These are phyloP conservation scores for Orcinus orca DNA, from an alignment of 2,113 vertebrate genomes.

Conservation along the genomic window DNA sequence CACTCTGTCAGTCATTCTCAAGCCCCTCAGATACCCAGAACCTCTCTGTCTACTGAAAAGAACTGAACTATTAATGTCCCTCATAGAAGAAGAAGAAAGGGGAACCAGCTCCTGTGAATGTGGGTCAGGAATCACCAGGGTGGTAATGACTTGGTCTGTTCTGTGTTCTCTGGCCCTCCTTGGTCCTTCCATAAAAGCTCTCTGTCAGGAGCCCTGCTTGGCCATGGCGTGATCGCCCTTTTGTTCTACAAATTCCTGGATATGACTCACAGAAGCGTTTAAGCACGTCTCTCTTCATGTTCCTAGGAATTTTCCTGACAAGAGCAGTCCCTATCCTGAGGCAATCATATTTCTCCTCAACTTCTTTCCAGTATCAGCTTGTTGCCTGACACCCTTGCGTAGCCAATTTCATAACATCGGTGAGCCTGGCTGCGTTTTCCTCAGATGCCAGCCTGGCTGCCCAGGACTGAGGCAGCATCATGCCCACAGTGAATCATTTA, in stretches of 20 bases:
- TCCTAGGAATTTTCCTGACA: conserved; percentile 63
- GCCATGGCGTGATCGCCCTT: conserved; percentile 37
- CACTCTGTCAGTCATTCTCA: conserved; percentile 63
- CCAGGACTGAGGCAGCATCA: not conserved
- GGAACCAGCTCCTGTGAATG: conserved; percentile 39
- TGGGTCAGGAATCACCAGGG: conserved; percentile 74
- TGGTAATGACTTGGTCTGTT: conserved; percentile 65
- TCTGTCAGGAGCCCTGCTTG: conserved; percentile 60
- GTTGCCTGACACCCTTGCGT: not conserved
- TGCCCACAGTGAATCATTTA: not conserved
- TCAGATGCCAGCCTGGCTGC: not conserved
- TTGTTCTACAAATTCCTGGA: conserved; percentile 67
- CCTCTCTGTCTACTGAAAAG: conserved; percentile 61
- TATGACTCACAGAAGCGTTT: conserved; percentile 55
- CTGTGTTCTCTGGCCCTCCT: conserved; percentile 51
- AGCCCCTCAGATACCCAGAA: conserved; percentile 62
- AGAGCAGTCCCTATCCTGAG: conserved; percentile 45
- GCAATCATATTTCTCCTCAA: conserved; percentile 44
- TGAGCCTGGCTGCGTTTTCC: not conserved
- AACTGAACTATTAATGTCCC: conserved; percentile 63
- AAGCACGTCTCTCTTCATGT: conserved; percentile 58
- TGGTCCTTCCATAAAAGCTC: conserved; percentile 68
- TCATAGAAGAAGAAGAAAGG: conserved; percentile 63
- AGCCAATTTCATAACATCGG: not conserved
- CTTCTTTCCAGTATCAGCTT: conserved; percentile 38